Base-by-base conservation (phyloP, 92 coral and sea anemone species). In the Epizoanthus ramosus region DNA sequence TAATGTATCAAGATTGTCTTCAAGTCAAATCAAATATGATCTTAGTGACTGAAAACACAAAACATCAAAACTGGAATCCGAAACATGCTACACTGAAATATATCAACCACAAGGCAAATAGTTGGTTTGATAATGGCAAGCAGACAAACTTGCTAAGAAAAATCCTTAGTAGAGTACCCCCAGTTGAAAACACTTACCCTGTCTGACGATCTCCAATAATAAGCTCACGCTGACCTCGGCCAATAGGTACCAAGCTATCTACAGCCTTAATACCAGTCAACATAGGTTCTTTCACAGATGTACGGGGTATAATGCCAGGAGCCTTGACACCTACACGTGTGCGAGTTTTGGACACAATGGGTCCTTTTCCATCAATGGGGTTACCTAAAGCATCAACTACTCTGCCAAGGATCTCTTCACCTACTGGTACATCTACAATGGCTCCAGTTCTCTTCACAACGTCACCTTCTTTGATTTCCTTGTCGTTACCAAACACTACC, bases 171-270 rank as follows among this genome's bases (percentile, higher is more conserved):
- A 47, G 53, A 47, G 53, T 47, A 47, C 15, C 54, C 54, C 54
- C 54, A 50, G 54, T 5, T 23, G 15, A 16, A 24, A 28, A 58
- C 5, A 80, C 94, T 79, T 57, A 97, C 99, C 99, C 99, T 50
- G 99, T 97, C 90, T 97, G 99, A 80, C 98, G 94, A 93, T 97
- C 99, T 57, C 99, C 99, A 65, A 97, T 97, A 85, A 97, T 97
- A 57, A 97, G 89, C 79, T 97, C 99, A 65, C 99, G 99, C 88
- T 97, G 99, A n/a, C 99, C 99, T 79, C 99, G 97, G 70, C 99
- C 99, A 97, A 97, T 97, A 14, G 99, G 99, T 61, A 97, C 99
- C 82, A 97, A 94, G 82, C 99, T 97, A 43, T 97, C 99, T 68
- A 97, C 99, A 83, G 98, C 98, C 83, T 97, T 97, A 79, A 97